These are phyloP conservation scores for Drosophila sucinea DNA, from an alignment of 1,140 invertebrate species.

Conservation along the genomic window DNA sequence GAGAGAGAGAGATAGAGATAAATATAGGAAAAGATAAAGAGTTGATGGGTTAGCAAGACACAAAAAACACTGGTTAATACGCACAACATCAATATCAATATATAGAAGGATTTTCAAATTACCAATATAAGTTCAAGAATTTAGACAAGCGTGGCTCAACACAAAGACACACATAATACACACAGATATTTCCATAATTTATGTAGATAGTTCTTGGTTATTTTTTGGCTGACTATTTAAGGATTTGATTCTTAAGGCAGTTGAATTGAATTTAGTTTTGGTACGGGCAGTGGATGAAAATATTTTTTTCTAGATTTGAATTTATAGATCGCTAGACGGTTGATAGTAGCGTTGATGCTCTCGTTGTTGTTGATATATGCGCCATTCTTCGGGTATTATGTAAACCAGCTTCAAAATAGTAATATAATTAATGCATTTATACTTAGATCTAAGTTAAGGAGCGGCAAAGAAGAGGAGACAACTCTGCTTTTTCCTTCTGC, in stretches of 20 bases:
- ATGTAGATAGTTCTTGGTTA: conserved; percentile 2
- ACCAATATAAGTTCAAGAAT: conserved; percentile 70
- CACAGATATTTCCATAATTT: conserved; percentile 18
- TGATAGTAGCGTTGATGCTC: conserved; percentile 82
- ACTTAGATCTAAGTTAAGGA: conserved; percentile 7
- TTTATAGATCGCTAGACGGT: conserved; percentile 82
- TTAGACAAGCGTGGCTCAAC: conserved; percentile 66
- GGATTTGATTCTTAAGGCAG: conserved; percentile 13
- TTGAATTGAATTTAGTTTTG: conserved; percentile 27
- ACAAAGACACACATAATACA: conserved; percentile 37
- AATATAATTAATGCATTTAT: conserved; percentile 8
- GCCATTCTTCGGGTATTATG: conserved; percentile 83
- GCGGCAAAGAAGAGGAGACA: not conserved
- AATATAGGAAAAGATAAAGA: conserved; percentile 10
- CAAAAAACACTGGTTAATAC: conserved; percentile 54
- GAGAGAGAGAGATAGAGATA: conserved; percentile 4
- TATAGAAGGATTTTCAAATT: conserved; percentile 66
- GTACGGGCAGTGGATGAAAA: conserved; percentile 40
- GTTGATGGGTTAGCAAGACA: conserved; percentile 33
- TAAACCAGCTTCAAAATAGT: conserved; percentile 81
- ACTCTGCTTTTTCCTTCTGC: conserved; percentile 7
- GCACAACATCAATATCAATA: conserved; percentile 61
- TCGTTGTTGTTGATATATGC: conserved; percentile 82
- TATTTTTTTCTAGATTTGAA: conserved; percentile 26
- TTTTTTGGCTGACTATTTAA: conserved; percentile 7